These are phyloP conservation scores for Rhombomys opimus DNA, from an alignment of 2,113 vertebrate genomes.

Conservation along the genomic window DNA sequence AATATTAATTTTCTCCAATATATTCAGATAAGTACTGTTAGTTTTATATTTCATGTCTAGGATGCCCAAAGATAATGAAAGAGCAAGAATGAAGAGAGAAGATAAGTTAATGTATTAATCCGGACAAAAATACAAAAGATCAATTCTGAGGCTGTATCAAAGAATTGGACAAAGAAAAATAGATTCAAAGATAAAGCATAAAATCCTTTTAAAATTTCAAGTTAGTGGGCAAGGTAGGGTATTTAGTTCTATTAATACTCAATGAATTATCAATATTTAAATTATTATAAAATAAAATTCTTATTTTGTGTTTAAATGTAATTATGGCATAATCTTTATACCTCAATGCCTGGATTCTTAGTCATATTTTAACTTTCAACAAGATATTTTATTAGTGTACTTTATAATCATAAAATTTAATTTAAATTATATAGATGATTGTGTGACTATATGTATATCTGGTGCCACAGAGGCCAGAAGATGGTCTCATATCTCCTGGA, in stretches of 20 bases:
- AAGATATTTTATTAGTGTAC: constrained; percentile 30
- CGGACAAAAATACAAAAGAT: background rate
- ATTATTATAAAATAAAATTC: constrained; percentile 1
- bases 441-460: background rate
- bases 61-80: background rate
- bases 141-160: background rate
- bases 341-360: background rate
- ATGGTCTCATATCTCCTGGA: background rate
- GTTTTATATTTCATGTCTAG: background rate
- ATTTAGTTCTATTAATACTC: background rate
- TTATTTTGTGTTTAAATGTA: background rate
- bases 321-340: background rate
- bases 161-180: background rate
- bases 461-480: background rate
- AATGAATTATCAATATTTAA: background rate
- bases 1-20: background rate
- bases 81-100: background rate
- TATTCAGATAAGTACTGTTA: background rate
- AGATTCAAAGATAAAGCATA: background rate
- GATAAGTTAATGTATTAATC: background rate
- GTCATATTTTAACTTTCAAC: background rate
- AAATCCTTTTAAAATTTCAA: background rate
- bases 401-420: background rate
- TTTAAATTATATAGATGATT: background rate
- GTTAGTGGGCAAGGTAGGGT: background rate